A percentile compares a stretch with the other conserved stretches of the same genome.
These are phyloP conservation scores for Indri indri DNA, from an alignment of 2,113 vertebrate genomes.

Conservation along the genomic window DNA sequence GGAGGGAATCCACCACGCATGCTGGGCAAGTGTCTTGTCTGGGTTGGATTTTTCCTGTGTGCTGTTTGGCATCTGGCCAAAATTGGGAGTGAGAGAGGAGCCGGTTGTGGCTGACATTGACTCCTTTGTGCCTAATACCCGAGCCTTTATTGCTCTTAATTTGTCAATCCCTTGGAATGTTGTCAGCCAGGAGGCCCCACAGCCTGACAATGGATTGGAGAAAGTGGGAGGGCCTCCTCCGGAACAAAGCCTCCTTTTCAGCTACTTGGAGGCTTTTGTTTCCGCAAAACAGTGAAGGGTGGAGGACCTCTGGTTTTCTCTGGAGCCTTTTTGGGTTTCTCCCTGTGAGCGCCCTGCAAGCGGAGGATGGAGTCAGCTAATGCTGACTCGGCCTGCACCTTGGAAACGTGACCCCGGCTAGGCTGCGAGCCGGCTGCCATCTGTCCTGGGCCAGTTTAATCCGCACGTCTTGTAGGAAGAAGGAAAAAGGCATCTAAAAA, in stretches of 20 bases:
- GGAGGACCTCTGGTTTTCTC: not conserved
- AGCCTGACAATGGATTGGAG: not conserved
- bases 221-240: not conserved
- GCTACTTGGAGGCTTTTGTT: not conserved
- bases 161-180: not conserved
- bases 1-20: accelerated
- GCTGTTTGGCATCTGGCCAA: not conserved
- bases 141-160: not conserved
- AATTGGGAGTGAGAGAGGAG: not conserved
- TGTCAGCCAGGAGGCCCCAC: not conserved
- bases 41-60: not conserved
- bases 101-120: accelerated
- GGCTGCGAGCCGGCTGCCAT: not conserved
- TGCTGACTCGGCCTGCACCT: not conserved
- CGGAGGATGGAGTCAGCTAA: not conserved
- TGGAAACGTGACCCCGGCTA: not conserved
- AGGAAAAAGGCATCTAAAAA: not conserved
- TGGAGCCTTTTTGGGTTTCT: not conserved
- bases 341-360: accelerated
- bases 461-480: not conserved
- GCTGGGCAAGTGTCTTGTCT: not conserved
- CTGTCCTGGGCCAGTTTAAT: not conserved
- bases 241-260: slow-evolving; percentile 56
- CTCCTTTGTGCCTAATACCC: not conserved
- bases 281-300: not conserved